Evolutionary conservation across 2,113 vertebrate species (phyloP).

Genomic region (Psophia crepitans): DNA sequence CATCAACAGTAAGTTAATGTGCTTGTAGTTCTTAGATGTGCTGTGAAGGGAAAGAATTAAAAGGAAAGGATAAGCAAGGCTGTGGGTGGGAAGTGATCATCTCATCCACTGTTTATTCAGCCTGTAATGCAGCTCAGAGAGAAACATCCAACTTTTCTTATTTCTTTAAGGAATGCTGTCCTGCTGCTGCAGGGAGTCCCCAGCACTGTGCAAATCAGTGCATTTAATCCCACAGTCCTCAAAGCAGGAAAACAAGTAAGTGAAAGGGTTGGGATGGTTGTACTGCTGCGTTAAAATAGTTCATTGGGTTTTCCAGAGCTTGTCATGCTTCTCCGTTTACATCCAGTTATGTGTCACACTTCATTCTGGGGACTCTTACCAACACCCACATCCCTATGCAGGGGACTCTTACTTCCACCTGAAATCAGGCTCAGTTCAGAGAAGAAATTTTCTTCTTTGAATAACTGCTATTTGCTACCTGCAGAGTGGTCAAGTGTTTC

Average conservation of each 20-base stretch:
- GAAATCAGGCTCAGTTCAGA: not conserved
- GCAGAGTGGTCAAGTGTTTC: not conserved
- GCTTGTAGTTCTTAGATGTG: not conserved
- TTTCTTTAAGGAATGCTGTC: not conserved
- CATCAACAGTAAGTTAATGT: not conserved
- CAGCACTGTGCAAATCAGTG: not conserved
- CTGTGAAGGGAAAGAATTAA: not conserved
- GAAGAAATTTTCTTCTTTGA: not conserved
- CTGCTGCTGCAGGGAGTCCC: not conserved
- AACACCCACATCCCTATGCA: too few relatives aligned
- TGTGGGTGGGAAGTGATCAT: not conserved
- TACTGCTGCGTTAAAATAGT: not conserved
- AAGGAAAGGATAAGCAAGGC: not conserved
- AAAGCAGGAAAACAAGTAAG: not conserved
- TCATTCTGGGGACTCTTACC: not conserved
- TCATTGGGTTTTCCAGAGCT: not conserved
- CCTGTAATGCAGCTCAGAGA: not conserved
- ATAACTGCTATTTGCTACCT: not conserved
- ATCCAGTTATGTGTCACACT: not conserved
- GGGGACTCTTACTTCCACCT: not conserved
- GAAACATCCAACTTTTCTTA: not conserved
- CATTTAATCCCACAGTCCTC: not conserved
- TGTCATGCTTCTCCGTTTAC: not conserved
- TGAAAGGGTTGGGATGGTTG: not conserved
- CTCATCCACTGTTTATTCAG: not conserved